Evolutionary conservation across 2,797 vertebrate genomes (phyloP).

Genomic region (Chelon auratus): DNA sequence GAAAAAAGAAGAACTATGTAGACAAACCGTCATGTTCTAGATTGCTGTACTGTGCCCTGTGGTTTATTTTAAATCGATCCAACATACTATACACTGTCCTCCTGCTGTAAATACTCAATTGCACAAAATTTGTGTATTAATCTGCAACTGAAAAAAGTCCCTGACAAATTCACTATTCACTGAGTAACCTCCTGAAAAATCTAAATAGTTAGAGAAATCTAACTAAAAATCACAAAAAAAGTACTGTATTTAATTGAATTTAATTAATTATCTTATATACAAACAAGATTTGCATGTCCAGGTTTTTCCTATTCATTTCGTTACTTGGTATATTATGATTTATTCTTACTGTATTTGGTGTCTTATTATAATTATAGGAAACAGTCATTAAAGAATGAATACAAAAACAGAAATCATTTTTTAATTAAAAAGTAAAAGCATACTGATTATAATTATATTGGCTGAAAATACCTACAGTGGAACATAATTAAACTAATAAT

Average conservation of each 20-base stretch:
- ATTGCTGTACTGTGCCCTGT: no score
- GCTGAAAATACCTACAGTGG: conserved; percentile 1
- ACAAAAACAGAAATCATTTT: neutral
- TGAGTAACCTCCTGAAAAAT: neutral
- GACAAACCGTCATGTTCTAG: no score
- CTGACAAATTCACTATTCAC: neutral
- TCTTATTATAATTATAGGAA: neutral
- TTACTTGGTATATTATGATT: no score
- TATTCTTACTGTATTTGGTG: no score
- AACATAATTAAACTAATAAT: no score
- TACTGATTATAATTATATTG: neutral
- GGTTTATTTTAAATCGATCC: neutral
- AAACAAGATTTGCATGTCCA: no score
- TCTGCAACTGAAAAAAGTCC: neutral
- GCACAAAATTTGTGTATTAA: neutral
- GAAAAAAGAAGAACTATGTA: no score
- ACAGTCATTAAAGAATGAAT: neutral
- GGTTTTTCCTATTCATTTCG: no score
- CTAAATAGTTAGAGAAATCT: neutral
- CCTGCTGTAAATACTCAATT: no score
- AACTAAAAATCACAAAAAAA: no score
- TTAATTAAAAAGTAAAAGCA: neutral
- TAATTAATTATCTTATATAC: no score
- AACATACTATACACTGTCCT: neutral
- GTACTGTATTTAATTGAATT: no score